Evolutionary conservation across 2,113 vertebrate species (phyloP).

Genomic region (Craseonycteris thonglongyai): DNA sequence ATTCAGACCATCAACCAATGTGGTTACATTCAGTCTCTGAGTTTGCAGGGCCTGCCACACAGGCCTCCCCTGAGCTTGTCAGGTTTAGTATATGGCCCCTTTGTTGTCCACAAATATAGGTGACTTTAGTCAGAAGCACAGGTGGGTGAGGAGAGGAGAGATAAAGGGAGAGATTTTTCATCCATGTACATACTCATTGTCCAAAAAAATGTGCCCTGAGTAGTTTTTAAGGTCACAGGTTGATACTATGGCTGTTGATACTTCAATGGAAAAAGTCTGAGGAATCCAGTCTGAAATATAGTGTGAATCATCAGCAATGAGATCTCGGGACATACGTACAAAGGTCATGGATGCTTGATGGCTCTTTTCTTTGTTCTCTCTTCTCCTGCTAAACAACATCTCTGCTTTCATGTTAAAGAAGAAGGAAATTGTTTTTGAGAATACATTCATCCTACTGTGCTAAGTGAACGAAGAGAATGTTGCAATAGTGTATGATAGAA

Average conservation of each 20-base stretch:
- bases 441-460: neutral
- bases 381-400: neutral
- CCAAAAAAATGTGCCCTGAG: neutral
- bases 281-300: neutral
- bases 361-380: neutral
- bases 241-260: neutral
- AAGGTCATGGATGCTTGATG: neutral
- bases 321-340: neutral
- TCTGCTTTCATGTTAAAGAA: neutral
- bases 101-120: too few species aligned
- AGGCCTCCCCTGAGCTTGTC: too few species aligned
- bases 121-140: neutral
- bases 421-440: neutral
- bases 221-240: neutral
- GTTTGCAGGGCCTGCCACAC: too few species aligned
- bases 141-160: too few species aligned
- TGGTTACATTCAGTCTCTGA: too few species aligned
- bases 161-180: neutral
- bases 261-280: neutral
- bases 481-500: neutral
- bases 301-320: neutral
- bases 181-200: neutral
- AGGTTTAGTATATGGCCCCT: too few species aligned
- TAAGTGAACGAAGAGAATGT: neutral
- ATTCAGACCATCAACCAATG: too few species aligned